Percentiles rank a stretch among this genome's conserved stretches.
Conservation (phyloP, 2,797 vertebrate species). For the Prunella strophiata region DNA sequence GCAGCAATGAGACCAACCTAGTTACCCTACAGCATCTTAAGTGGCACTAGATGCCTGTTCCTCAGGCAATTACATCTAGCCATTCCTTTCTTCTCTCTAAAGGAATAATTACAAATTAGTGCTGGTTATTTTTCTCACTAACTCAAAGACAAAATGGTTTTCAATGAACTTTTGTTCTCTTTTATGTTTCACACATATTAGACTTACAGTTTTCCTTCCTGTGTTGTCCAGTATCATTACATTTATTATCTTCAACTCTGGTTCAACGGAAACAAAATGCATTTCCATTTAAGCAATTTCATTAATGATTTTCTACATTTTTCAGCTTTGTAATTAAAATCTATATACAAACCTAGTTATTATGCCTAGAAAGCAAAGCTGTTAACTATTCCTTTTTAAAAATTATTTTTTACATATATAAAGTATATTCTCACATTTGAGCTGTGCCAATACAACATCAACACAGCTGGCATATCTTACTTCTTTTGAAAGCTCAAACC, state of each 20-base stretch:
- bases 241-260: background rate
- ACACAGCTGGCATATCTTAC: background rate
- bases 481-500: background rate
- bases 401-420: background rate
- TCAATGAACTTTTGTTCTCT: background rate
- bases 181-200: background rate
- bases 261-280: background rate
- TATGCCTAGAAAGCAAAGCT: background rate
- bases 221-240: background rate
- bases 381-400: background rate
- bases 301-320: background rate
- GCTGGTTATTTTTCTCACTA: background rate
- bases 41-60: background rate
- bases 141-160: background rate
- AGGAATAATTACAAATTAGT: background rate
- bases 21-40: background rate
- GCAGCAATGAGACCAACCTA: background rate
- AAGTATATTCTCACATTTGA: background rate
- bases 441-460: background rate
- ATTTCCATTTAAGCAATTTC: background rate
- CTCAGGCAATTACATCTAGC: background rate
- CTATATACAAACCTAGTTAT: background rate
- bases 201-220: background rate
- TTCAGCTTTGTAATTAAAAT: constrained; percentile 15
- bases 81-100: background rate